Conservation (phyloP, 2,113 vertebrate species). For the Melanotaenia duboulayi region DNA sequence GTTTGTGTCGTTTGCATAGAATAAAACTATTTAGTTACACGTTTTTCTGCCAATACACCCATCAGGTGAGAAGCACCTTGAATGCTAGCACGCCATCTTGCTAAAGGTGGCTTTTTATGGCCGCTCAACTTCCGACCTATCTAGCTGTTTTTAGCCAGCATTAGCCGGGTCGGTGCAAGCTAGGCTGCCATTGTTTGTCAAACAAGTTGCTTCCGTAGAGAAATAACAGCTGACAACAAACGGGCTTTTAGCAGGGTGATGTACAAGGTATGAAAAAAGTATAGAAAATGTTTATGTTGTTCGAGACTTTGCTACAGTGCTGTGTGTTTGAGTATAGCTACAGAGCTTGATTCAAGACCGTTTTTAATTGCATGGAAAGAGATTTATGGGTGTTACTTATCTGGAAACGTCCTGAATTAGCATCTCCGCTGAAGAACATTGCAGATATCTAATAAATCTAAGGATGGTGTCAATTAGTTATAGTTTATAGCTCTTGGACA, state of each 20-base stretch:
- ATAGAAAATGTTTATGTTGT: background rate
- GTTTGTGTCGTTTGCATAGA: background rate
- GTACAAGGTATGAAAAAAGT: background rate
- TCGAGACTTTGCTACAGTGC: background rate
- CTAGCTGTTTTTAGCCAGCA: slow-evolving; percentile 62
- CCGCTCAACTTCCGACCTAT: slow-evolving; percentile 50
- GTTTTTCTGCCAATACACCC: slow-evolving; percentile 2
- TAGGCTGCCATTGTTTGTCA: slow-evolving; percentile 25
- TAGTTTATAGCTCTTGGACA: too few species aligned
- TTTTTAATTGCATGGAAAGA: too few species aligned
- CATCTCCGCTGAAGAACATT: too few species aligned
- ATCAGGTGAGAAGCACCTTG: slow-evolving; percentile 49
- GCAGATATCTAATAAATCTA: too few species aligned
- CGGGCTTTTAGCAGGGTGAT: accelerated
- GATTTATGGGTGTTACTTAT: too few species aligned
- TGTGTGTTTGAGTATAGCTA: background rate
- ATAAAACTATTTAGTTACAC: background rate
- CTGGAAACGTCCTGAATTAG: background rate
- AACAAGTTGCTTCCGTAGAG: slow-evolving; percentile 22
- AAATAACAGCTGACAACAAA: background rate
- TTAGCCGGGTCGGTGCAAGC: slow-evolving; percentile 40
- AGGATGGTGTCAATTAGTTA: too few species aligned
- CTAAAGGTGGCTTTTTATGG: slow-evolving; percentile 15
- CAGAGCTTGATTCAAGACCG: too few species aligned
- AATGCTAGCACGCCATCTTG: background rate